Evolutionary conservation across 2,888 invertebrate species (phyloP).

Genomic region (Nemotelus pantherinus): DNA sequence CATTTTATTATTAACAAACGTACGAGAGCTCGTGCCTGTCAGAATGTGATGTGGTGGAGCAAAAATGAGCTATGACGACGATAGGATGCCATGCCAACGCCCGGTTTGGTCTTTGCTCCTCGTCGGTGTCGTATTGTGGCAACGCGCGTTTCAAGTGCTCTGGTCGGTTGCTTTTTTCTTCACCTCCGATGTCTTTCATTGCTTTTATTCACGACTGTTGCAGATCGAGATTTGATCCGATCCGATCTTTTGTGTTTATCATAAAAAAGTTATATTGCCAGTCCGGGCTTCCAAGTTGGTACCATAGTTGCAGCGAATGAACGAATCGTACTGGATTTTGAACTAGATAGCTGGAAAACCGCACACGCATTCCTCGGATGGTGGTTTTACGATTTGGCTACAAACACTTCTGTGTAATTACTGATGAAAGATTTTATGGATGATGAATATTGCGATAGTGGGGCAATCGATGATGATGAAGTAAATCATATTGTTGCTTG

Average conservation of each 20-base stretch:
- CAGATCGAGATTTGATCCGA: not conserved
- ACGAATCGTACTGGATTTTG: not conserved
- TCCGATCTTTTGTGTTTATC: constrained; percentile 4
- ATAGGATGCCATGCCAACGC: not conserved
- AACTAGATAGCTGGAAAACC: not conserved
- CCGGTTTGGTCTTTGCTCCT: no score
- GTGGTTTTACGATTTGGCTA: not conserved
- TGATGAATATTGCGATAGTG: no score
- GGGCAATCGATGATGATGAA: no score
- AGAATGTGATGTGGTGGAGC: not conserved
- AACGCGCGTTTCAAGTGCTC: not conserved
- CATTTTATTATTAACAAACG: constrained; percentile 50
- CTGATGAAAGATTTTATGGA: not conserved
- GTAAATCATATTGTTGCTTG: no score
- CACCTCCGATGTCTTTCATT: not conserved
- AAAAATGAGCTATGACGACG: not conserved
- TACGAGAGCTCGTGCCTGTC: constrained; percentile 16
- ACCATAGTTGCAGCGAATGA: not conserved
- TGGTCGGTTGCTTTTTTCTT: not conserved
- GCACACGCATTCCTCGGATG: not conserved
- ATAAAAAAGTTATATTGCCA: constrained; percentile 22
- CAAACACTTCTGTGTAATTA: not conserved
- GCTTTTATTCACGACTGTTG: not conserved
- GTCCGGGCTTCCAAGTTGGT: not conserved
- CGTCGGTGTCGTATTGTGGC: no score